Conservation (phyloP, 2,113 vertebrate genomes). For the Lophius piscatorius region DNA sequence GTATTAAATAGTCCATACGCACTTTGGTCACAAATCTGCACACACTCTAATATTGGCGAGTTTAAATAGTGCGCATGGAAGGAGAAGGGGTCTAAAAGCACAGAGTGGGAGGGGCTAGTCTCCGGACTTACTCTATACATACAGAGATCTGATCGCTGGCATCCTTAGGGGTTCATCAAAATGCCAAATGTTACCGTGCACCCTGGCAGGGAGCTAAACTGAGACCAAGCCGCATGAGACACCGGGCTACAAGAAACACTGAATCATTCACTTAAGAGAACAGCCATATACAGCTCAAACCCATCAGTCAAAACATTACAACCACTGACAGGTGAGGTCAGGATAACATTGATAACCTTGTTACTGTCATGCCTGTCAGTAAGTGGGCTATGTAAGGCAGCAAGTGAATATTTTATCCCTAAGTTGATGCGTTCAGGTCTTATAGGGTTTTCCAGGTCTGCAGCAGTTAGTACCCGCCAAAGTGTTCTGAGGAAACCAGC, state of each 20-base stretch:
- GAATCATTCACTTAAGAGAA: slow-evolving; percentile 39
- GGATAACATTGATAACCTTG: too few species aligned
- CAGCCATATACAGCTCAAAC: background rate
- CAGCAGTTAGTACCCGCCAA: too few species aligned
- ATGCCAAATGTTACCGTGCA: slow-evolving; percentile 68
- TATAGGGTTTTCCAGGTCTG: too few species aligned
- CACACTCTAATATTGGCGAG: slow-evolving; percentile 76
- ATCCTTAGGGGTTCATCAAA: slow-evolving; percentile 66
- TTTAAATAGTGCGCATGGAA: slow-evolving; percentile 58
- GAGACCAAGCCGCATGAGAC: slow-evolving; percentile 41
- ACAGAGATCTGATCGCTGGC: slow-evolving; percentile 9
- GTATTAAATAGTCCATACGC: too few species aligned
- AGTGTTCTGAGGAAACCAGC: too few species aligned
- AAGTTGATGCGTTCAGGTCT: too few species aligned
- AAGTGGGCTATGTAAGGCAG: too few species aligned
- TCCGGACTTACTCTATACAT: background rate
- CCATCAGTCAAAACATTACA: too few species aligned
- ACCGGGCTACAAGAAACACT: slow-evolving; percentile 38
- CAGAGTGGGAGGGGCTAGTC: background rate
- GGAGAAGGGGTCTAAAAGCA: slow-evolving; percentile 11
- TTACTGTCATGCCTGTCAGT: too few species aligned
- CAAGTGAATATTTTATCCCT: too few species aligned
- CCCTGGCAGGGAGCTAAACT: slow-evolving; percentile 42
- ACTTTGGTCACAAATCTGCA: too few species aligned
- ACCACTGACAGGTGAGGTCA: too few species aligned